phyloP scores from a whole-genome alignment of 2,888 invertebrate genomes.

The Bimastos eiseni region DNA sequence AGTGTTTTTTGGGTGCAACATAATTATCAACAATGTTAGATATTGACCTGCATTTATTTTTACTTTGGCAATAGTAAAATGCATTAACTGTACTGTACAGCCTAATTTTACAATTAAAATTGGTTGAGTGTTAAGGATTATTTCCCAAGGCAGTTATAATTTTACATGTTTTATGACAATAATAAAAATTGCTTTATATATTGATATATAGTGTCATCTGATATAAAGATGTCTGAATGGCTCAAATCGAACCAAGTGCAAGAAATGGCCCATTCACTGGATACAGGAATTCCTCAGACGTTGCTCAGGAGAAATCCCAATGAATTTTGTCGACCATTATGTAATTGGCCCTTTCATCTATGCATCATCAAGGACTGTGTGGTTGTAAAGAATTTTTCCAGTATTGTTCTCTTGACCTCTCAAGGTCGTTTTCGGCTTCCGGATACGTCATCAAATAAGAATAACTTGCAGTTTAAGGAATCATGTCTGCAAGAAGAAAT shows the following conservation, averaged over 20 bases:
- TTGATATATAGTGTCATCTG: not conserved
- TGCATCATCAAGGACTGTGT: conserved; percentile 13
- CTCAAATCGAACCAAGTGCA: not conserved
- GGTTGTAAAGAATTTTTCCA: not conserved
- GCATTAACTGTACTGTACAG: too few species aligned
- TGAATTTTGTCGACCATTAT: not conserved
- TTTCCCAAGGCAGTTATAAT: not conserved
- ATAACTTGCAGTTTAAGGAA: not conserved
- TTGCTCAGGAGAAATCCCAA: not conserved
- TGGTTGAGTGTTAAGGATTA: not conserved
- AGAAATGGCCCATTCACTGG: not conserved
- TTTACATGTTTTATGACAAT: not conserved
- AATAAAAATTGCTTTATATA: not conserved
- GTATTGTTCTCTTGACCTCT: not conserved
- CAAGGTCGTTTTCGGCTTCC: not conserved
- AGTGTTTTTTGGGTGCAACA: too few species aligned
- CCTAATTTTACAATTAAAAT: too few species aligned
- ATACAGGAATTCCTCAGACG: not conserved
- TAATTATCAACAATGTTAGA: too few species aligned
- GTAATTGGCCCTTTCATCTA: not conserved
- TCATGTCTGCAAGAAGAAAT: not conserved
- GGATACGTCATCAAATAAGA: not conserved
- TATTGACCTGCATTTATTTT: too few species aligned
- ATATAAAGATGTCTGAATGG: not conserved
- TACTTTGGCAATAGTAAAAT: too few species aligned